Percentiles rank a stretch among this genome's conserved stretches.
Evolutionary conservation across 2,888 invertebrate genomes (phyloP).

Genomic region (Tachina lurida): DNA sequence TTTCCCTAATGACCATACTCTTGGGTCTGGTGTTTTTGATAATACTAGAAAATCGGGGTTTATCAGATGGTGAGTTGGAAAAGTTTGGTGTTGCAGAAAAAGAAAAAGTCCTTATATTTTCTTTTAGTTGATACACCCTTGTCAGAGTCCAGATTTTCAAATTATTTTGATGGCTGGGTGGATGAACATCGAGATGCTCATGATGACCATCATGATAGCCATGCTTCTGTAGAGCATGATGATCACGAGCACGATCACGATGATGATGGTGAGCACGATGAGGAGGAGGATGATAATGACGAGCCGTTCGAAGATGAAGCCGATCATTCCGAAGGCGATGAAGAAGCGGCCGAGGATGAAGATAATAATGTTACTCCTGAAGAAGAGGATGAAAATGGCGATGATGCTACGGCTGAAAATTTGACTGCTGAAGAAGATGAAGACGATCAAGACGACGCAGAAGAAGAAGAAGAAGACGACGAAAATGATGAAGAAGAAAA

Average conservation of each 20-base stretch:
- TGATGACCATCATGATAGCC: slow-evolving; percentile 80
- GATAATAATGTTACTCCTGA: slow-evolving; percentile 78
- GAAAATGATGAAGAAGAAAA: slow-evolving; percentile 78
- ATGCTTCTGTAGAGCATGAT: slow-evolving; percentile 78
- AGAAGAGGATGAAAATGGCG: slow-evolving; percentile 78
- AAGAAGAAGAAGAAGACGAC: slow-evolving; percentile 76
- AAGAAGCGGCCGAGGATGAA: slow-evolving; percentile 81
- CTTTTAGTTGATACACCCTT: slow-evolving; percentile 85
- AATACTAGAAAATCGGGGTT: slow-evolving; percentile 90
- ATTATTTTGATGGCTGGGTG: slow-evolving; percentile 91
- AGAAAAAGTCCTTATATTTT: neutral
- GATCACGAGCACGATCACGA: slow-evolving; percentile 78
- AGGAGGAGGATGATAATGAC: slow-evolving; percentile 73
- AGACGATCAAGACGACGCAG: slow-evolving; percentile 58
- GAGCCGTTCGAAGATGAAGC: slow-evolving; percentile 76
- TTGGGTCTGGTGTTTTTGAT: slow-evolving; percentile 90
- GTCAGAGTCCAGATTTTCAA: slow-evolving; percentile 88
- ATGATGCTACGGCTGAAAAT: slow-evolving; percentile 79
- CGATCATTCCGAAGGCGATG: slow-evolving; percentile 81
- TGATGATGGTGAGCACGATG: slow-evolving; percentile 76
- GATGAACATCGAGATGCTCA: slow-evolving; percentile 82
- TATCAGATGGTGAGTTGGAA: slow-evolving; percentile 88
- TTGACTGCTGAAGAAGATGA: slow-evolving; percentile 76
- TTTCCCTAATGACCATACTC: slow-evolving; percentile 88
- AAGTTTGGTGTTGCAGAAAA: neutral